Evolutionary conservation across 1,140 invertebrate species (phyloP).

Genomic region (Acromyrmex heyeri): DNA sequence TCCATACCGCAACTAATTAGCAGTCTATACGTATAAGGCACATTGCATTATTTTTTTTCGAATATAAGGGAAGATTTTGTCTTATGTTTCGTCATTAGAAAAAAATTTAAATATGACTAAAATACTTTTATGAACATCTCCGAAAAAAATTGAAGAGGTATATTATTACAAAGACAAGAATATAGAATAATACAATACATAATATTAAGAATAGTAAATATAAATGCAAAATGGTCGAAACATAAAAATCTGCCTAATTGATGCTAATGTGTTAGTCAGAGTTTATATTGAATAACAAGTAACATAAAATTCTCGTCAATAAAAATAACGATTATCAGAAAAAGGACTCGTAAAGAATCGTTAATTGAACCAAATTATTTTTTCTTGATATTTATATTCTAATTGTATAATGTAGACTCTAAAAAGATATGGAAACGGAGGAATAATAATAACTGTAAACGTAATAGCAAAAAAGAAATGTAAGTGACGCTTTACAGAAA

Average conservation of each 20-base stretch:
- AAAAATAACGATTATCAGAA: constrained; percentile 33
- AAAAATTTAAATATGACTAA: not conserved
- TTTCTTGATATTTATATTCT: constrained; percentile 21
- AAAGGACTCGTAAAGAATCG: not conserved
- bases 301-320: constrained; percentile 34
- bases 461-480: constrained; percentile 14
- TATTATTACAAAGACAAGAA: constrained; percentile 2
- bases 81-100: not conserved
- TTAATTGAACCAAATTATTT: constrained; percentile 19
- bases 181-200: not conserved
- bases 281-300: constrained; percentile 37
- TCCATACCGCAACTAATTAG: constrained; percentile 48
- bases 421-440: constrained; percentile 19
- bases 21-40: constrained; percentile 76
- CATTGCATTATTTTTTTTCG: constrained; percentile 67
- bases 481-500: constrained; percentile 8
- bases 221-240: constrained; percentile 37
- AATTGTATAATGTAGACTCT: constrained; percentile 9
- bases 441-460: constrained; percentile 5
- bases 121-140: constrained; percentile 9
- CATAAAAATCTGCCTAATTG: constrained; percentile 16
- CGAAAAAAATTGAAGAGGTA: not conserved
- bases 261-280: constrained; percentile 4
- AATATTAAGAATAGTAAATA: constrained; percentile 1
- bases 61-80: constrained; percentile 65